Evolutionary conservation across 2,797 vertebrate species (phyloP).

Genomic region (Brachyrhaphis roseni): DNA sequence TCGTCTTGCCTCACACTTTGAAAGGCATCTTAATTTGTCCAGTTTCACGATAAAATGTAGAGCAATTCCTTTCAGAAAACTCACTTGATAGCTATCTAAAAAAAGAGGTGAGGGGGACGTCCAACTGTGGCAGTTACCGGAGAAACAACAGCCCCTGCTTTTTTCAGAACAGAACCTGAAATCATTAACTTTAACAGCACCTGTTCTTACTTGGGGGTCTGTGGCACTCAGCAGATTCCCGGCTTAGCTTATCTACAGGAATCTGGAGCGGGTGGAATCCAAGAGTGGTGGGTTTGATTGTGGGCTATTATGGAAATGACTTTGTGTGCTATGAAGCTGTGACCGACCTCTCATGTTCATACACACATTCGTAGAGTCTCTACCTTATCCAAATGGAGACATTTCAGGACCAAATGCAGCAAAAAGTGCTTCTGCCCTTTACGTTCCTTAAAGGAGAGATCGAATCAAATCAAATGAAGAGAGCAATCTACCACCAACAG

Average conservation of each 20-base stretch:
- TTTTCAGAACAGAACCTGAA: slow-evolving; percentile 66
- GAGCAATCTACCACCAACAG: slow-evolving; percentile 49
- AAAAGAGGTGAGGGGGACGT: slow-evolving; percentile 54
- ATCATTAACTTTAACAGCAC: slow-evolving; percentile 80
- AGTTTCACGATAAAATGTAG: slow-evolving; percentile 72
- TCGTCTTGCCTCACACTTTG: slow-evolving; percentile 34
- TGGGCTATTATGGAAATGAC: slow-evolving; percentile 83
- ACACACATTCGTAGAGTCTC: slow-evolving; percentile 58
- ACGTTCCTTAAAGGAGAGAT: slow-evolving; percentile 45
- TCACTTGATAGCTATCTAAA: slow-evolving; percentile 42
- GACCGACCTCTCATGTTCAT: slow-evolving; percentile 51
- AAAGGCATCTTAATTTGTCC: slow-evolving; percentile 68
- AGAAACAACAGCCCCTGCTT: slow-evolving; percentile 53
- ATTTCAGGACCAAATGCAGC: slow-evolving; percentile 71
- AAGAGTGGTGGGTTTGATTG: slow-evolving; percentile 82
- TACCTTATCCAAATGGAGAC: slow-evolving; percentile 64
- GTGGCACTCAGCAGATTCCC: slow-evolving; percentile 71
- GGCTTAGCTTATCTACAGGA: slow-evolving; percentile 79
- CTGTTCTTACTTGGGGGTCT: slow-evolving; percentile 86
- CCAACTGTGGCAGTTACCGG: slow-evolving; percentile 65
- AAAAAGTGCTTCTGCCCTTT: slow-evolving; percentile 48
- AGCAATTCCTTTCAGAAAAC: slow-evolving; percentile 60
- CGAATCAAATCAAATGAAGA: slow-evolving; percentile 38
- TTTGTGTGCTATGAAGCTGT: slow-evolving; percentile 70
- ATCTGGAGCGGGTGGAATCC: slow-evolving; percentile 81